These are phyloP conservation scores for Hippocampus abdominalis DNA, from an alignment of 2,113 vertebrate genomes.

Conservation along the genomic window DNA sequence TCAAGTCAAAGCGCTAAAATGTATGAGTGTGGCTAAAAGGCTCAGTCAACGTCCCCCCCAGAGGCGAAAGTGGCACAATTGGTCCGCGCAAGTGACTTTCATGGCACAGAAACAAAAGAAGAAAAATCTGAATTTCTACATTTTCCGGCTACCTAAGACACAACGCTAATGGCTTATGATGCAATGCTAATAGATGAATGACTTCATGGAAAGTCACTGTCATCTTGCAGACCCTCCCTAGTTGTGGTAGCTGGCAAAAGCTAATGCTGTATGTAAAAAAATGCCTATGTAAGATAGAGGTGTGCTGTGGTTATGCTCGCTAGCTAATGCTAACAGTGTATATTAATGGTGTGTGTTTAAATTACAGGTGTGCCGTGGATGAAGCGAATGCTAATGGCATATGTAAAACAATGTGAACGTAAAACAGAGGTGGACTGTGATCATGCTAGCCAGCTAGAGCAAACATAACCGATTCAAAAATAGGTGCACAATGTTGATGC, in stretches of 20 bases:
- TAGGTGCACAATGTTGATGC: too few relatives aligned
- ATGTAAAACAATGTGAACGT: not conserved
- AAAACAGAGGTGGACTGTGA: not conserved
- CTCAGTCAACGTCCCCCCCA: constrained; percentile 9
- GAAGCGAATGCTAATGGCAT: not conserved
- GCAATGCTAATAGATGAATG: not conserved
- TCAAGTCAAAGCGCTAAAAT: constrained; percentile 14
- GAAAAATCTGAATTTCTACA: constrained; percentile 3
- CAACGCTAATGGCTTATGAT: not conserved
- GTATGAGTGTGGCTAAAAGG: constrained; percentile 25
- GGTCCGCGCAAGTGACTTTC: not conserved
- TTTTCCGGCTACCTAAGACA: not conserved
- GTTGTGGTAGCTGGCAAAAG: not conserved
- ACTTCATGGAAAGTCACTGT: not conserved
- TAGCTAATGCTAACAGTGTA: not conserved
- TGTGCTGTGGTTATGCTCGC: not conserved
- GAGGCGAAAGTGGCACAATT: constrained; percentile 11
- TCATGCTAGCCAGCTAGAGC: too few relatives aligned
- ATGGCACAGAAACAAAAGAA: constrained; percentile 22
- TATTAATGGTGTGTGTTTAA: not conserved
- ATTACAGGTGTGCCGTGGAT: not conserved
- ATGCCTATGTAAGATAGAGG: not conserved
- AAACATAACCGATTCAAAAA: too few relatives aligned
- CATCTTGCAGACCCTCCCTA: not conserved
- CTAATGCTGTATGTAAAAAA: not conserved